Evolutionary conservation across 2,797 vertebrate species (phyloP).

Genomic region (Adelosebastes latens): DNA sequence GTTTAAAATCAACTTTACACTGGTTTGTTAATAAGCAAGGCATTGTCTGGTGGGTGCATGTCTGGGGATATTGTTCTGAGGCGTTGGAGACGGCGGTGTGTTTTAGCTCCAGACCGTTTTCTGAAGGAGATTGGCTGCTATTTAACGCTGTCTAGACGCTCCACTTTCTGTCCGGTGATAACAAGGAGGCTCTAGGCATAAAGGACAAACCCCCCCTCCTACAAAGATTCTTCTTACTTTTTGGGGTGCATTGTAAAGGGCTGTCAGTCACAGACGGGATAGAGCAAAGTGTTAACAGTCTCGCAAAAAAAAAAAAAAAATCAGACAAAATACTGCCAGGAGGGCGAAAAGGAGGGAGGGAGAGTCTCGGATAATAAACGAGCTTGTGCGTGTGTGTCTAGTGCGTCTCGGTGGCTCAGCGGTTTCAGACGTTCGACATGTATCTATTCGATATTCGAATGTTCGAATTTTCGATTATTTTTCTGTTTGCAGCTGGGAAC

Average conservation of each 20-base stretch:
- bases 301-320: slow-evolving; percentile 69
- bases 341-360: slow-evolving; percentile 85
- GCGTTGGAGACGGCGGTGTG: slow-evolving; percentile 47
- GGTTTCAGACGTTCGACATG: slow-evolving; percentile 81
- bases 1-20: slow-evolving; percentile 31
- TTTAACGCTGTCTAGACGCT: slow-evolving; percentile 77
- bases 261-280: slow-evolving; percentile 70
- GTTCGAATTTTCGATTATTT: slow-evolving; percentile 34
- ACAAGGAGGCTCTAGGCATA: slow-evolving; percentile 65
- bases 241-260: slow-evolving; percentile 58
- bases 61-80: slow-evolving; percentile 59
- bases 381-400: slow-evolving; percentile 83
- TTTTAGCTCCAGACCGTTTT: slow-evolving; percentile 51
- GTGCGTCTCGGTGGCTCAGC: slow-evolving; percentile 87
- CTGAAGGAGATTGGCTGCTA: slow-evolving; percentile 64
- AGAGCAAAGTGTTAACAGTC: slow-evolving; percentile 72
- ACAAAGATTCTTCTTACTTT: slow-evolving; percentile 58
- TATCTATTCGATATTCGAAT: slow-evolving; percentile 55
- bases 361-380: slow-evolving; percentile 85
- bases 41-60: slow-evolving; percentile 40
- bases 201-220: slow-evolving; percentile 37
- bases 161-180: slow-evolving; percentile 70
- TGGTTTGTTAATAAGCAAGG: slow-evolving; percentile 3
- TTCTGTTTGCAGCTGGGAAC: slow-evolving; percentile 91
- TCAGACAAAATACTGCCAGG: slow-evolving; percentile 87